Base-by-base conservation (phyloP, 2,888 invertebrate genomes). In the Phrixothrix hirtus region DNA sequence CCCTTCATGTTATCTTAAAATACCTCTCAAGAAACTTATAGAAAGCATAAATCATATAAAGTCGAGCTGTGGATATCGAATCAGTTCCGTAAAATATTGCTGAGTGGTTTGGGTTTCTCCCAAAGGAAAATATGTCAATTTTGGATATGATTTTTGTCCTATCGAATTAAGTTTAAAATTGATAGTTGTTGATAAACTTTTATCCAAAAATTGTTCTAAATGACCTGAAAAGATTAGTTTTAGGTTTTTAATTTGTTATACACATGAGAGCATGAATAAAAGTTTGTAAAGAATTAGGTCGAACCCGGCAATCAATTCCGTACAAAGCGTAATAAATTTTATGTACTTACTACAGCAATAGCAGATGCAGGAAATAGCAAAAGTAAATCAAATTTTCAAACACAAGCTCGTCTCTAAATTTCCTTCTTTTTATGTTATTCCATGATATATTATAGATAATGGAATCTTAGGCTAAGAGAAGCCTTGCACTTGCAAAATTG, bases 11-110 rank as follows among this genome's bases (percentile, higher is more conserved):
- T 50, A 50, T 54, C 48, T 42, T 14, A 41, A 46, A 46, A 47
- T 54, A 46, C 43, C 47, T 54, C 39, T 43, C 37, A 29, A 54
- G 29, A 15, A 47, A 35, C 21, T 54, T 38, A 49, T 44, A 49
- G 45, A 49, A 17, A 48, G 43, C 45, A 54, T 54, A 44, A 54
- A 54, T 54, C 54, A 54, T 54, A 44, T 45, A 32, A 54, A 54
- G 49, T 54, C 41, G 38, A 48, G 49, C 31, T 45, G 49, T 49
- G 49, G 36, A 54, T 44, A 54, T 54, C 49, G 49, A 30, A 54
- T 54, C 45, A 45, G 37, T 30, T 44, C 32, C 39, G 44, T 49
- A 49, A 54, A 49, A 54, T 54, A 54, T 49, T 37, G 49, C 27
- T 25, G 32, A 21, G 44, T 48, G 48, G 53, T 36, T 53, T 38